Evolutionary conservation across 2,113 vertebrate genomes (phyloP).

Genomic region (Bufo bufo): DNA sequence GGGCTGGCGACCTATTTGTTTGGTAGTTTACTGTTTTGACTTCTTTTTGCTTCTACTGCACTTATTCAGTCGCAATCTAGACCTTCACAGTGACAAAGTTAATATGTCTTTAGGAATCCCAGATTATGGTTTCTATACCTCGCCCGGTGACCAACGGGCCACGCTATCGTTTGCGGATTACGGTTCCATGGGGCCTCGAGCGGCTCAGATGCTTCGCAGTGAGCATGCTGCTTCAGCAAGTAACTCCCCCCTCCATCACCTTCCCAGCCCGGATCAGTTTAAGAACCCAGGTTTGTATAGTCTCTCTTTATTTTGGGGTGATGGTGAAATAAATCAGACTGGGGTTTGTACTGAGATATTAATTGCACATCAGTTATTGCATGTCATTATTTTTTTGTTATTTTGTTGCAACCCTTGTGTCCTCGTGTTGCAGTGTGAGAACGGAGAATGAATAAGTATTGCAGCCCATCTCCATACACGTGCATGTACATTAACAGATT

Average conservation of each 20-base stretch:
- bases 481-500: not conserved
- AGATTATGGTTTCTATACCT: constrained; percentile 87
- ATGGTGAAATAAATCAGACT: constrained; percentile 10
- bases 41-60: constrained; percentile 18
- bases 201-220: constrained; percentile 84
- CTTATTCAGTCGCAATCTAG: constrained; percentile 32
- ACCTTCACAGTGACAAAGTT: constrained; percentile 76
- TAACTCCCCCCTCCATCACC: constrained; percentile 77
- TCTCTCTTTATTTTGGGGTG: constrained; percentile 63
- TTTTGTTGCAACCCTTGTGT: not conserved
- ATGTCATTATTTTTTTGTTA: constrained; percentile 47
- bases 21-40: not conserved
- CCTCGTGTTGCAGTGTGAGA: not conserved
- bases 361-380: constrained; percentile 35
- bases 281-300: constrained; percentile 88
- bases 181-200: constrained; percentile 83
- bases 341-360: constrained; percentile 1
- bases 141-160: constrained; percentile 83
- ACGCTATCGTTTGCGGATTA: constrained; percentile 86
- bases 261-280: constrained; percentile 85
- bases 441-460: not conserved
- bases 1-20: constrained; percentile 36
- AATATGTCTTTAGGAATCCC: constrained; percentile 80
- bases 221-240: constrained; percentile 86
- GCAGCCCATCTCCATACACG: not conserved